Evolutionary conservation across 2,113 vertebrate species (phyloP).

Genomic region (Nothoprocta pentlandii): DNA sequence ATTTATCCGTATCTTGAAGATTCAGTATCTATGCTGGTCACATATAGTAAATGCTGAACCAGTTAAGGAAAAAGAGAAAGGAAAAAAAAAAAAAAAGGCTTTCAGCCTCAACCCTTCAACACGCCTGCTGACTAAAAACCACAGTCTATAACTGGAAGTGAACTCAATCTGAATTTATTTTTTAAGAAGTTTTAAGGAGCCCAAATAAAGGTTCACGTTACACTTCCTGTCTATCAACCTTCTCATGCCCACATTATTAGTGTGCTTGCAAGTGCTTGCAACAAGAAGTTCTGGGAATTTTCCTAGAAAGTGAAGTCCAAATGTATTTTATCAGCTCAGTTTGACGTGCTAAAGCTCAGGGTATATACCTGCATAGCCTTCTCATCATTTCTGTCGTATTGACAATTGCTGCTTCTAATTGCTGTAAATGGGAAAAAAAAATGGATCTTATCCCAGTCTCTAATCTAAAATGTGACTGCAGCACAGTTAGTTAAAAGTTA

Average conservation of each 20-base stretch:
- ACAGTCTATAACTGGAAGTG: background rate
- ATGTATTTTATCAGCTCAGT: background rate
- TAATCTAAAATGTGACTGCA: background rate
- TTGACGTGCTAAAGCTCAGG: background rate
- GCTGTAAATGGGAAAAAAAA: background rate
- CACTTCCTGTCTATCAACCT: background rate
- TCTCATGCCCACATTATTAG: background rate
- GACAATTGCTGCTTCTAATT: background rate
- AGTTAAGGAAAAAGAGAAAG: background rate
- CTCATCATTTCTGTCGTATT: background rate
- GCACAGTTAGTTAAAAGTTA: too few species aligned
- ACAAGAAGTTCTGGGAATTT: background rate
- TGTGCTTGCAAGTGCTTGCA: background rate
- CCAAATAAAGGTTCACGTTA: background rate
- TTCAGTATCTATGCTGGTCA: slow-evolving; percentile 44
- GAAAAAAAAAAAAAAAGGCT: background rate
- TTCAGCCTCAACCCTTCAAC: background rate
- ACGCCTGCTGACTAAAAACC: background rate
- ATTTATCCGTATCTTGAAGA: slow-evolving; percentile 47
- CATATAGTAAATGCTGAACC: background rate
- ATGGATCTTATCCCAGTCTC: background rate
- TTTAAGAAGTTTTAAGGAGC: background rate
- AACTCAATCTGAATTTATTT: background rate
- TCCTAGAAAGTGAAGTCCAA: background rate
- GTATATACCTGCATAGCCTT: background rate